Evolutionary conservation across 2,113 vertebrate genomes (phyloP).

Genomic region (Dinomys branickii): DNA sequence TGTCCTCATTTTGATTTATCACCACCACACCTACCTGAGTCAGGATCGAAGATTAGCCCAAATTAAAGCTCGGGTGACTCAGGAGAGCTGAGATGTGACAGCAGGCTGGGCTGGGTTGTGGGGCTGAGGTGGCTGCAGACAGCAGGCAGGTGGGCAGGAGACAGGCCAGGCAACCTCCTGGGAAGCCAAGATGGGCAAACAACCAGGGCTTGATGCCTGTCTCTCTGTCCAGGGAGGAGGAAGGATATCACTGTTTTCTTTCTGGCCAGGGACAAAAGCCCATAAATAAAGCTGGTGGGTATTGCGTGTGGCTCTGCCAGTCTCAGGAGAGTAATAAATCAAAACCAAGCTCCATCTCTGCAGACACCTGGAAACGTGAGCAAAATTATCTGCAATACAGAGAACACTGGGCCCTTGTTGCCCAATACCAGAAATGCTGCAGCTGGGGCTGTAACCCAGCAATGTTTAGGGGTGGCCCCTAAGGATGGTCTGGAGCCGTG

Average conservation of each 20-base stretch:
- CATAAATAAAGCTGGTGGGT: slow-evolving; percentile 23
- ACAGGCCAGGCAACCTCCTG: background rate
- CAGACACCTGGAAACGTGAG: background rate
- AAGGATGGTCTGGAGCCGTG: background rate
- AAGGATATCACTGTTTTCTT: background rate
- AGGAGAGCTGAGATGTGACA: background rate
- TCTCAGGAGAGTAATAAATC: slow-evolving; percentile 39
- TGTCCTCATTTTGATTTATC: slow-evolving; percentile 80
- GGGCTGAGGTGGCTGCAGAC: background rate
- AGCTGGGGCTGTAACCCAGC: background rate
- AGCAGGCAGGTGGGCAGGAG: background rate
- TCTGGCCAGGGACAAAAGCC: background rate
- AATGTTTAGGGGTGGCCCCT: background rate
- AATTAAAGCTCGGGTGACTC: slow-evolving; percentile 66
- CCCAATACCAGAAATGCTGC: background rate
- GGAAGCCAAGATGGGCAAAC: background rate
- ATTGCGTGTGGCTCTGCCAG: slow-evolving; percentile 17
- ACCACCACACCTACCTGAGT: slow-evolving; percentile 55
- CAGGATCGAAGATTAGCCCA: slow-evolving; percentile 74
- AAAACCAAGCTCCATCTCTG: background rate
- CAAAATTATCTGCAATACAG: slow-evolving; percentile 21
- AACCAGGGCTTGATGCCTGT: background rate
- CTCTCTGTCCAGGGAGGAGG: background rate
- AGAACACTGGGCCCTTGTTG: background rate
- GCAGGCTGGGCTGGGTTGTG: accelerated